phyloP scores from a whole-genome alignment of 2,888 invertebrate genomes.

The Pristionchus exspectatus region DNA sequence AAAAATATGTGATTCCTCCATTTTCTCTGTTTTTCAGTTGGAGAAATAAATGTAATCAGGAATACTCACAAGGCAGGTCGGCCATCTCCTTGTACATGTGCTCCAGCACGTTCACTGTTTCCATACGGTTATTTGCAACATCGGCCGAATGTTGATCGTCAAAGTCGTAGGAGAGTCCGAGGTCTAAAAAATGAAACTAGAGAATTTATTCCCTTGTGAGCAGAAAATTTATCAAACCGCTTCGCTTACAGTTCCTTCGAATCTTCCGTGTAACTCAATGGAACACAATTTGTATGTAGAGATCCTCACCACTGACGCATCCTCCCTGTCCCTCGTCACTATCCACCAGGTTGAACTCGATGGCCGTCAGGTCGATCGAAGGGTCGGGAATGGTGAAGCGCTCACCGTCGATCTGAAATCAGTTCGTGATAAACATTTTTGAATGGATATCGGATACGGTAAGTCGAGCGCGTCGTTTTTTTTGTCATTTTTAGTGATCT shows the following conservation, averaged over 20 bases:
- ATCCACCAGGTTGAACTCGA: slow-evolving; percentile 48
- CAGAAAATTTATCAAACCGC: neutral
- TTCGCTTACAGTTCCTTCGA: neutral
- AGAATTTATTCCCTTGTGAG: neutral
- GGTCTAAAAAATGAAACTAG: neutral
- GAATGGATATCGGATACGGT: neutral
- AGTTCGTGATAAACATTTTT: neutral
- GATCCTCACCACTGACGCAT: too few relatives aligned
- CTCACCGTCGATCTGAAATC: slow-evolving; percentile 50
- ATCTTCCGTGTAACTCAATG: neutral
- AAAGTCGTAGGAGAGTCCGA: slow-evolving; percentile 53
- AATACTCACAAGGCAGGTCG: neutral
- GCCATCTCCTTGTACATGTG: slow-evolving; percentile 32
- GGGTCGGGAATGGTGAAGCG: slow-evolving; percentile 50
- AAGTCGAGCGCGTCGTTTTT: too few relatives aligned
- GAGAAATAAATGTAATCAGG: too few relatives aligned
- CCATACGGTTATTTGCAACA: neutral
- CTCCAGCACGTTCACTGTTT: slow-evolving; percentile 27
- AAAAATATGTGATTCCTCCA: too few relatives aligned
- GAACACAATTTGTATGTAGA: neutral
- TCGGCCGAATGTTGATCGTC: slow-evolving; percentile 22
- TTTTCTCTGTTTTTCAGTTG: too few relatives aligned
- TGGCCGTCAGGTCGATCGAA: slow-evolving; percentile 22
- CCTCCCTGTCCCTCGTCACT: neutral
- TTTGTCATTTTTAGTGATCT: too few relatives aligned